Evolutionary conservation across 1,140 invertebrate genomes (phyloP).

Genomic region (Bombus confusus): DNA sequence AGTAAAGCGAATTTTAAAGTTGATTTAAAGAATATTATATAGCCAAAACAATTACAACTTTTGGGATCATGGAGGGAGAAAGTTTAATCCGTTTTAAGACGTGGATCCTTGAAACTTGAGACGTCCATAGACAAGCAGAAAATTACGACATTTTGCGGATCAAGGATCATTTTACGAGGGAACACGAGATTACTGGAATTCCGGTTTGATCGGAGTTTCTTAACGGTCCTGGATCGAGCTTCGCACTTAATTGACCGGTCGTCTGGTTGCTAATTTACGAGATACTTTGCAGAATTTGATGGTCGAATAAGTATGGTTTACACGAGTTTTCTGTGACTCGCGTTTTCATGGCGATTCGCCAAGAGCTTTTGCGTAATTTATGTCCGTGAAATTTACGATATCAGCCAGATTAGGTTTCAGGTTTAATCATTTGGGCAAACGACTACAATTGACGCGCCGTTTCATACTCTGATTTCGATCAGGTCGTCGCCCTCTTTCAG

Average conservation of each 20-base stretch:
- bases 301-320: neutral
- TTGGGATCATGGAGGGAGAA: neutral
- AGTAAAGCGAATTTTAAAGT: neutral
- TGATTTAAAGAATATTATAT: neutral
- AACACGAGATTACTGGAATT: neutral
- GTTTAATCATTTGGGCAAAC: slow-evolving; percentile 1
- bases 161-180: neutral
- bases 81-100: neutral
- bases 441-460: neutral
- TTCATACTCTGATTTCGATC: neutral
- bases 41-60: neutral
- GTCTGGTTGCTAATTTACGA: neutral
- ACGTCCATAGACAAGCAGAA: neutral
- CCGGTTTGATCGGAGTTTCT: neutral
- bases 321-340: neutral
- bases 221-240: neutral
- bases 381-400: neutral
- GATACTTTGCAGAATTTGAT: neutral
- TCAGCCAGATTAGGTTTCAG: too few species aligned
- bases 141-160: too few species aligned
- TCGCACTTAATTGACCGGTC: slow-evolving; percentile 9
- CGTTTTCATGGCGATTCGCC: too few species aligned
- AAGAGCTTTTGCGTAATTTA: neutral
- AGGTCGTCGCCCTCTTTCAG: neutral
- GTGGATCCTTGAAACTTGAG: neutral